Conservation (phyloP, 2,797 vertebrate species). For the Phyllotis vaccarum region DNA sequence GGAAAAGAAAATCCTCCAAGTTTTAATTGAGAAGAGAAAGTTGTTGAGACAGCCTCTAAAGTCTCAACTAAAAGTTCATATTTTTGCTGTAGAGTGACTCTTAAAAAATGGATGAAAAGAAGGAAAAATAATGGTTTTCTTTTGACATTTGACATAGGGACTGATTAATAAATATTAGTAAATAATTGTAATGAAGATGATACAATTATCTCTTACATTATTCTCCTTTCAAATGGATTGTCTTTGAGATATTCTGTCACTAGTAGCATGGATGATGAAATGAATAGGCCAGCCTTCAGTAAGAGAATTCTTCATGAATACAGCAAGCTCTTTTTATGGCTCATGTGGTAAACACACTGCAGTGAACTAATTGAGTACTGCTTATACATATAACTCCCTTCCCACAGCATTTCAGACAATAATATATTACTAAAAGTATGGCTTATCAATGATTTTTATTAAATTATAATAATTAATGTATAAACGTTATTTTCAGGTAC, state of each 20-base stretch:
- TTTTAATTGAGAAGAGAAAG: constrained; percentile 9
- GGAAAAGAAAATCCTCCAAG: not conserved
- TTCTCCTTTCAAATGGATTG: not conserved
- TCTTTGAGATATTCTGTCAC: not conserved
- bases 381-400: not conserved
- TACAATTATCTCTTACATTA: not conserved
- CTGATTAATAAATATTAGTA: constrained; percentile 13
- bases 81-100: not conserved
- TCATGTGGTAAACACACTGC: not conserved
- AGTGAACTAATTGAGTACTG: not conserved
- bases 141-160: not conserved
- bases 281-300: not conserved
- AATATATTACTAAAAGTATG: not conserved
- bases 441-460: not conserved
- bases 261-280: not conserved
- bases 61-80: not conserved
- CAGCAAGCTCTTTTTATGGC: not conserved
- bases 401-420: not conserved
- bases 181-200: constrained; percentile 26
- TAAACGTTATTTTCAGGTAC: not conserved
- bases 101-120: not conserved
- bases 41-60: not conserved
- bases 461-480: not conserved
- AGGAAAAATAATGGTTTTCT: not conserved
- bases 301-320: constrained; percentile 1